Base-by-base conservation (phyloP, 2,888 invertebrate genomes). In the Tetragnatha montana region DNA sequence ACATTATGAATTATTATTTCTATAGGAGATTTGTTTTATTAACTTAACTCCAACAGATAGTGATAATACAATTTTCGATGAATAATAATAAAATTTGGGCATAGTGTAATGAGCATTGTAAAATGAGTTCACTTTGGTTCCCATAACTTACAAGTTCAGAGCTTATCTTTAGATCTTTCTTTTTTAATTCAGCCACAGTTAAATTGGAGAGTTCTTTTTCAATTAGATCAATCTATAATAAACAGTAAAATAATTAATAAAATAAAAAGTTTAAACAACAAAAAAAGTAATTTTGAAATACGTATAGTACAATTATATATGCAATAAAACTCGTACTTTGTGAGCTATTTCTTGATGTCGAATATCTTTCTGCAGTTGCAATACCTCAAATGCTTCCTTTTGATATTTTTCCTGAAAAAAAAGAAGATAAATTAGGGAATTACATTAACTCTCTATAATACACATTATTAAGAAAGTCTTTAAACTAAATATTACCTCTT, bases 161-260 rank as follows among this genome's bases (percentile, higher is more conserved):
- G 74, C 69, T 79, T 51, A 90, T 68, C 73, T 91, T 89, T 47
- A 89, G 75, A 81, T 91, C 89, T 49, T 89, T 91, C 69, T 89
- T 91, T 71, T 90, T 90, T 12, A 91, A 70, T 80, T 91, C 91
- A 22, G 91, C 91, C 14, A 68, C 78, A 68, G 91, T 91, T 8
- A 91, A 51, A 17, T 90, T 85, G 17, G 88, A 80, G 49, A 91
- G 87, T 79, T 91, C 91, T n/a, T 91, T 88, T 89, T 91, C 91
- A 73, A 91, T 89, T 10, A 91, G 70, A 69, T 89, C 79, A 19
- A 91, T 91, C 90, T 91, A 78, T 12, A 60, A 50, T 50, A 8
- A 81, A 76, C 22, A 73, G 35, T 35, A 73, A 73, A n/a, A 19
- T 73, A 21, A 73, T 73, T 8, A 12, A n/a, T 35, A 35, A 73